Base-by-base conservation (phyloP, 2,888 invertebrate genomes). In the Folsomia manolachei region DNA sequence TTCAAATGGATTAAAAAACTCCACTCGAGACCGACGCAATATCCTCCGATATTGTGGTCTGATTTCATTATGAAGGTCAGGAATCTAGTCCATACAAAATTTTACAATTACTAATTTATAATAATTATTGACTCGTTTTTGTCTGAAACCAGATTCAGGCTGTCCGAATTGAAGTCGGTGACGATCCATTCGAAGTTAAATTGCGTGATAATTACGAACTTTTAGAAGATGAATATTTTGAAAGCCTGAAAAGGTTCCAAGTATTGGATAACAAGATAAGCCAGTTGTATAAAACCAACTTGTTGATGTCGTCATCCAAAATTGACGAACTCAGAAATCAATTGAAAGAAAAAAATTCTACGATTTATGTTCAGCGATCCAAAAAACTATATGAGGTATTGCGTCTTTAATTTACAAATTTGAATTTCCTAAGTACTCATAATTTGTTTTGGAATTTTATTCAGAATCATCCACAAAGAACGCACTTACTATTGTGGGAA, bases 131-230 rank as follows among this genome's bases (percentile, higher is more conserved):
- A 19, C 24, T 2, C 9, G n/a, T 24, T 39, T 39, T 39, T 14
- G 14, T 39, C 39, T 14, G 39, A 39, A 39, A 9, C 64, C 82
- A 92, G 91, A 89, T 94, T 24, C 91, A 95, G 85, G 92, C 93
- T 82, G 91, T 95, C 82, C 84, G 92, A 1, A 89, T 99, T 80
- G 96, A 97, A 86, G 90, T 99, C 85, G 92, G 92, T 78, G 99
- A 99, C 83, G 98, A 99, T 88, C 97, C 97, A 0, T 98, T 99
- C 83, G 99, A 99, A 85, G 95, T 97, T 1, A 94, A 94, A 82
- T 86, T 99, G 7, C 89, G 97, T 0, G 96, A 97, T 81, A 98
- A 97, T 84, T 97, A 95, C 83, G 97, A 97, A 83, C 86, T 98
- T 0, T 84, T 97, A 63, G 94, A 95, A 82, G 98, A 99, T 82